Conservation (phyloP, 2,797 vertebrate species). For the Scarus forsteni region DNA sequence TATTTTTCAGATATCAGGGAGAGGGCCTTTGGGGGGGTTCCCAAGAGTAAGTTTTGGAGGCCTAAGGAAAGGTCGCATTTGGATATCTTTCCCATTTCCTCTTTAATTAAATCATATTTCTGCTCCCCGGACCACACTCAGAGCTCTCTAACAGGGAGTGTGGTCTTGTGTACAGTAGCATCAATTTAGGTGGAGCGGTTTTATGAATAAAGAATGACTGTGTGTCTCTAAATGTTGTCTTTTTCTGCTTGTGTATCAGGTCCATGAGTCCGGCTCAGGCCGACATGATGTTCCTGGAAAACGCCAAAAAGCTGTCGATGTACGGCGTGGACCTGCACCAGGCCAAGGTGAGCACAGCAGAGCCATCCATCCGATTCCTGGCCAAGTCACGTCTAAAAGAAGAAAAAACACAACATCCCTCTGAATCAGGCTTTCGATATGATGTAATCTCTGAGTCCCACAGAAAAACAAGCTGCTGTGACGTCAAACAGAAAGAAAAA, state of each 20-base stretch:
- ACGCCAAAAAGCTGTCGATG: conserved; percentile 98
- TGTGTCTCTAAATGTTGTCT: neutral
- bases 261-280: conserved; percentile 97
- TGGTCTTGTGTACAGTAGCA: no score
- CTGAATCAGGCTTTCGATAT: neutral
- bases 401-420: neutral
- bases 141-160: no score
- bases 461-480: neutral
- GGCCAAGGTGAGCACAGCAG: conserved; percentile 89
- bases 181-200: no score
- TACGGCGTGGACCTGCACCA: conserved; percentile 98
- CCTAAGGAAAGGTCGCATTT: no score
- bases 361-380: neutral
- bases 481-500: neutral
- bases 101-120: no score
- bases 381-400: neutral
- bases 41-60: no score
- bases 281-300: conserved; percentile 97
- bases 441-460: neutral
- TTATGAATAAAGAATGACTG: no score
- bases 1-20: no score
- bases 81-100: no score
- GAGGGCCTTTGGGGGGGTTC: no score
- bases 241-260: conserved; percentile 72
- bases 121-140: no score